A percentile compares a stretch with the other conserved stretches of the same genome.
Evolutionary conservation across 2,113 vertebrate species (phyloP).

Genomic region (Sturnira hondurensis): DNA sequence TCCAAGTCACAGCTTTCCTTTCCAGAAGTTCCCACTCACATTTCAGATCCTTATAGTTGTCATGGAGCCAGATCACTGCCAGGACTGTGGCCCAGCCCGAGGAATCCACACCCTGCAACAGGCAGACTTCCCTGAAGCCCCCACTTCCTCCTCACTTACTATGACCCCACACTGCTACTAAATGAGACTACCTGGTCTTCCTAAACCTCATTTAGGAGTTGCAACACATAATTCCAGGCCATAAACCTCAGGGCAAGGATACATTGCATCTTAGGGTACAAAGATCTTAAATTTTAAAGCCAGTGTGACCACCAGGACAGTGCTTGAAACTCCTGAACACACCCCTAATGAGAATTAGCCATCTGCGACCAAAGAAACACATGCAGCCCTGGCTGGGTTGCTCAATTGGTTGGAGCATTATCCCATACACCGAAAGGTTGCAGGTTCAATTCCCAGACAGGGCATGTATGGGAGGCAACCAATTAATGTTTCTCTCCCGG

Average conservation of each 20-base stretch:
- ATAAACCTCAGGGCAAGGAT: neutral
- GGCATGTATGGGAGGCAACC: too few species aligned
- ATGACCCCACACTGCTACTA: neutral
- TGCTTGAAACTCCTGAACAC: neutral
- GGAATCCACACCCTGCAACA: constrained; percentile 44
- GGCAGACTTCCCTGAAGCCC: neutral
- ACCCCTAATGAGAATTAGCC: neutral
- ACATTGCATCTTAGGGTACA: neutral
- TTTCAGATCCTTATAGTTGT: constrained; percentile 65
- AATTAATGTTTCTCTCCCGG: too few species aligned
- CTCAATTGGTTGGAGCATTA: neutral
- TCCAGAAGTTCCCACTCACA: constrained; percentile 87
- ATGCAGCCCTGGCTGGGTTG: neutral
- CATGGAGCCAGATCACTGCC: constrained; percentile 86
- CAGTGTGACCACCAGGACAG: neutral
- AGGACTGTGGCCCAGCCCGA: constrained; percentile 85
- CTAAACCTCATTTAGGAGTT: neutral
- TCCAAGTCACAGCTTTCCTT: constrained; percentile 80
- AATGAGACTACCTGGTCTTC: neutral
- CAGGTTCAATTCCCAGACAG: too few species aligned
- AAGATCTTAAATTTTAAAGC: neutral
- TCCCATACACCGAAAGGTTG: too few species aligned
- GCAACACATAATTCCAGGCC: neutral
- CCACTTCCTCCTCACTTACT: neutral
- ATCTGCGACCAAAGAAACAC: neutral